These are phyloP conservation scores for Echinometra lucunter DNA, from an alignment of 53 echinoderm and acorn worm species.

Conservation along the genomic window DNA sequence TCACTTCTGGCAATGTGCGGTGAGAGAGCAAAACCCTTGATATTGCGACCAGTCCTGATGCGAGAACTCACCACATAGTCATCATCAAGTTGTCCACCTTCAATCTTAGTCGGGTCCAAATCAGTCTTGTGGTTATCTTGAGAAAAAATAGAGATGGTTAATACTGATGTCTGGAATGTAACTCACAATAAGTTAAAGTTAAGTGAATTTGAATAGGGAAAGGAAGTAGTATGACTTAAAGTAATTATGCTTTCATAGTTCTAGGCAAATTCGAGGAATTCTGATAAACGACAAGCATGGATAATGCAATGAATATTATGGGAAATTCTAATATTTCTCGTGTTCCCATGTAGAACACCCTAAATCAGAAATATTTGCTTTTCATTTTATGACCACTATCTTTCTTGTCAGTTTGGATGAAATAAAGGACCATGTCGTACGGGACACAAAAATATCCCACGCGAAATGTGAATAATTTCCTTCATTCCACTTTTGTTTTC, in stretches of 20 bases:
- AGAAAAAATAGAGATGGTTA: background rate
- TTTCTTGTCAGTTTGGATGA: no score
- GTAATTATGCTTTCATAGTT: background rate
- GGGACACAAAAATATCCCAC: background rate
- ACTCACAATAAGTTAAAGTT: background rate
- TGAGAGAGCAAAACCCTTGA: slow-evolving; percentile 85
- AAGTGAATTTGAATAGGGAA: background rate
- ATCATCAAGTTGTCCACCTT: slow-evolving; percentile 78
- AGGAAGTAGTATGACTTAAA: background rate
- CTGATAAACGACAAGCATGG: background rate
- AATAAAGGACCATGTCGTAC: background rate
- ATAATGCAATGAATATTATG: background rate
- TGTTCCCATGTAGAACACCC: no score
- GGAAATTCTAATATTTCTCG: background rate
- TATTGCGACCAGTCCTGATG: slow-evolving; percentile 92
- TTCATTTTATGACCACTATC: no score
- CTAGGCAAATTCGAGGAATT: background rate
- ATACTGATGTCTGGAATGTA: background rate
- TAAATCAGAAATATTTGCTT: no score
- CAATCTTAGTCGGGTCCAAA: slow-evolving; percentile 73
- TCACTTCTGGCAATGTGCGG: slow-evolving; percentile 85
- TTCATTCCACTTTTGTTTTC: no score
- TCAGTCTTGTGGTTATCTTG: slow-evolving; percentile 91
- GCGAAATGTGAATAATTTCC: background rate
- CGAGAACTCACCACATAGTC: slow-evolving; percentile 94